A percentile compares a stretch with the other conserved stretches of the same genome.
These are phyloP conservation scores for Euzophera pinguis DNA, from an alignment of 2,888 invertebrate species.

Conservation along the genomic window DNA sequence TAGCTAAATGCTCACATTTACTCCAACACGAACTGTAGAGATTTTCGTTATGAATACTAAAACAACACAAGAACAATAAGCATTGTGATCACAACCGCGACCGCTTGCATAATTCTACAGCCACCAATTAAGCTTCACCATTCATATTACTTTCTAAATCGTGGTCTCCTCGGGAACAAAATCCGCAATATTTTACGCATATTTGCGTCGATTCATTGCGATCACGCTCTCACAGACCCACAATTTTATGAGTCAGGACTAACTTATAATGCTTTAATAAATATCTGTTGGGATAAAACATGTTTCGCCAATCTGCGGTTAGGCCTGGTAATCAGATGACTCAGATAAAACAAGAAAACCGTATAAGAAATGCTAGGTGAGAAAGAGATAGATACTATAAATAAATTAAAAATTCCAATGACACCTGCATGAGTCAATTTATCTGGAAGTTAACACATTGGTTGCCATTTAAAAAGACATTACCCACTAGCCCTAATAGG, in stretches of 20 bases:
- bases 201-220: constrained; percentile 32
- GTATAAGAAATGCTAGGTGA: constrained; percentile 25
- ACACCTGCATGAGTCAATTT: constrained; percentile 33
- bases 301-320: constrained; percentile 55
- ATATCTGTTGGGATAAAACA: constrained; percentile 45
- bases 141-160: constrained; percentile 31
- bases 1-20: too few relatives aligned
- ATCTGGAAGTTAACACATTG: constrained; percentile 30
- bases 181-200: constrained; percentile 32
- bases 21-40: too few relatives aligned
- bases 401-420: constrained; percentile 24
- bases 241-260: constrained; percentile 39
- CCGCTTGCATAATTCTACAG: constrained; percentile 7
- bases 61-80: background rate
- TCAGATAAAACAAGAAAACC: constrained; percentile 35
- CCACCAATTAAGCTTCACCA: constrained; percentile 8
- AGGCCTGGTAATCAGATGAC: constrained; percentile 40
- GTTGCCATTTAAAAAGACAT: constrained; percentile 35
- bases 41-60: background rate
- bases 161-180: constrained; percentile 32
- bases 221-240: constrained; percentile 32
- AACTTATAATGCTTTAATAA: constrained; percentile 31
- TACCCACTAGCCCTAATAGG: constrained; percentile 29
- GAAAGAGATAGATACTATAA: constrained; percentile 27
- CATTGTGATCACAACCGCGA: constrained; percentile 3